These are phyloP conservation scores for Neosilurus hyrtlii DNA, from an alignment of 2,797 vertebrate genomes.

Conservation along the genomic window DNA sequence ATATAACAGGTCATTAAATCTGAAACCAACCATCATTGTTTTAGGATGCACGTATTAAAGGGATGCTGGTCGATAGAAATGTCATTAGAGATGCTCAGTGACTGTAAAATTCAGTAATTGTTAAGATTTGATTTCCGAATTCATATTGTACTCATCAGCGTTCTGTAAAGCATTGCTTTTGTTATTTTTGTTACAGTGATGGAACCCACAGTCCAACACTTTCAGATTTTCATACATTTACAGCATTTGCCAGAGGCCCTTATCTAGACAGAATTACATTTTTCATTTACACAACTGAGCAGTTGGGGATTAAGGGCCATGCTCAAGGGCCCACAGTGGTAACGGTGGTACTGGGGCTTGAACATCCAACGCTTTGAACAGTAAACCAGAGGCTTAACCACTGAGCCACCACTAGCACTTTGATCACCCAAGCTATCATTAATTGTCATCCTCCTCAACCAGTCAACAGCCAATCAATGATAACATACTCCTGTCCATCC, in stretches of 20 bases:
- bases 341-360: no score
- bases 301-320: no score
- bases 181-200: neutral
- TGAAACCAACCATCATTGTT: constrained; percentile 14
- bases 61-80: neutral
- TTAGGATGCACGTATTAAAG: neutral
- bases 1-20: constrained; percentile 15
- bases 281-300: no score
- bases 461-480: neutral
- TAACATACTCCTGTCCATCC: neutral
- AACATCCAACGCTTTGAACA: no score
- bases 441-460: neutral
- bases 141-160: neutral
- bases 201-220: neutral
- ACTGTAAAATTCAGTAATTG: neutral
- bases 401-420: neutral
- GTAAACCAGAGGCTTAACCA: no score
- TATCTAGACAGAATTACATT: no score
- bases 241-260: no score
- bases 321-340: no score
- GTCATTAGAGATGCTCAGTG: neutral
- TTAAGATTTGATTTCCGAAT: neutral
- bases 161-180: neutral
- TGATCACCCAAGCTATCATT: neutral
- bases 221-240: neutral